Evolutionary conservation across 2,797 vertebrate species (phyloP), one percentile per base, ranked within the genome.

Genomic region (Telmatherina bonti): DNA sequence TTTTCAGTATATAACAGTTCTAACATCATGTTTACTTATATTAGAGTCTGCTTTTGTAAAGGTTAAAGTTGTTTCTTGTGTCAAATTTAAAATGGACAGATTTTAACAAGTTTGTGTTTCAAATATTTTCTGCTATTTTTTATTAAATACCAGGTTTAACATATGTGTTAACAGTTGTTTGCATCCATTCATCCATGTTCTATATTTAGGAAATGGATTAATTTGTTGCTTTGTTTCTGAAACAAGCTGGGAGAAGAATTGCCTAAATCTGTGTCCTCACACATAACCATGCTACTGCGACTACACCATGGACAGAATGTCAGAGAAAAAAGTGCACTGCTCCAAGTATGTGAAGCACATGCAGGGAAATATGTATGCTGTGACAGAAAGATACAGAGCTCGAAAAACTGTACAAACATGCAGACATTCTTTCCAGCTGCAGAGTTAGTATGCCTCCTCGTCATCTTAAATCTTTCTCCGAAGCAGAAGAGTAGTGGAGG

Each of bases 341-440:
- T 67, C 76, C 2, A 62, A 63, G 35, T 54, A n/a, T 58, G 64
- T 35, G 55, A 41, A 65, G 41, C 27, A 49, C 74, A 51, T 56
- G 43, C 13, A 41, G 62, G 62, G 41, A 45, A 1, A 15, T 67
- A 22, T 36, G 31, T 71, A 60, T 67, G 30, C 53, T 24, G 47
- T 24, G 11, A 49, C 47, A 49, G n/a, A 10, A 24, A n/a, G 47
- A 49, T 49, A 41, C n/a, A 22, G 27, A 68, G 33, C 36, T 67
- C 27, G 62, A 70, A 76, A 60, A 6, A 71, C 26, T 35, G 62
- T 12, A 66, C 22, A 64, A 29, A 75, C n/a, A 54, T 2, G 15
- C 15, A 55, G 51, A 38, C 52, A 20, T 53, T 59, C 72, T 67
- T 74, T 86, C 70, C 78, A 86, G 74, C 79, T 82, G 85, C 52